phyloP scores from a whole-genome alignment of 2,888 invertebrate genomes.

The Papilio gigon region DNA sequence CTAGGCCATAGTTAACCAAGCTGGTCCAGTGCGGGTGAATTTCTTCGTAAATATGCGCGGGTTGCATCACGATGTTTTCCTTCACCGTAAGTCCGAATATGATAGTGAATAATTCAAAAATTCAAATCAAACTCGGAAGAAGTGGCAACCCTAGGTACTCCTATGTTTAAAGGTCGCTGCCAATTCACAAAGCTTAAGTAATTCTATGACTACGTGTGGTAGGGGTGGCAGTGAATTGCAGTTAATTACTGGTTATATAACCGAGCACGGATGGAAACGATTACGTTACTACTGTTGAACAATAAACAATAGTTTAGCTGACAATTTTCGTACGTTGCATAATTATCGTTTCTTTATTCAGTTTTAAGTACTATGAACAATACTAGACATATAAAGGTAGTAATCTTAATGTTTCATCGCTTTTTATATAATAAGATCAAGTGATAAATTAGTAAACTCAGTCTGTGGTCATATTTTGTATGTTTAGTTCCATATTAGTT shows the following conservation, averaged over 20 bases:
- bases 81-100: too few species aligned
- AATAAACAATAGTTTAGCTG: background rate
- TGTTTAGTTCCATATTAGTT: background rate
- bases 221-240: conserved; percentile 7
- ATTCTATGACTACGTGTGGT: conserved; percentile 5
- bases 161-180: conserved; percentile 10
- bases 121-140: background rate
- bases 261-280: background rate
- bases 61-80: too few species aligned
- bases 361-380: background rate
- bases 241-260: background rate
- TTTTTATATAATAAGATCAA: background rate
- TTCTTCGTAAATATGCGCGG: too few species aligned
- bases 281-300: background rate
- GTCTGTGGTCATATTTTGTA: background rate
- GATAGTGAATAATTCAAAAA: background rate
- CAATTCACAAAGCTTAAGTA: conserved; percentile 11
- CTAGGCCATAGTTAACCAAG: too few species aligned
- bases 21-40: too few species aligned
- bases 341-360: background rate
- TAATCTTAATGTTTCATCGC: background rate
- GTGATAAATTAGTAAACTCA: background rate
- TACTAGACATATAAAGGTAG: background rate
- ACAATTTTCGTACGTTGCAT: background rate
- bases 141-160: background rate